phyloP scores from a whole-genome alignment of 1,140 invertebrate genomes.

The Mycetomoellerius zeteki region DNA sequence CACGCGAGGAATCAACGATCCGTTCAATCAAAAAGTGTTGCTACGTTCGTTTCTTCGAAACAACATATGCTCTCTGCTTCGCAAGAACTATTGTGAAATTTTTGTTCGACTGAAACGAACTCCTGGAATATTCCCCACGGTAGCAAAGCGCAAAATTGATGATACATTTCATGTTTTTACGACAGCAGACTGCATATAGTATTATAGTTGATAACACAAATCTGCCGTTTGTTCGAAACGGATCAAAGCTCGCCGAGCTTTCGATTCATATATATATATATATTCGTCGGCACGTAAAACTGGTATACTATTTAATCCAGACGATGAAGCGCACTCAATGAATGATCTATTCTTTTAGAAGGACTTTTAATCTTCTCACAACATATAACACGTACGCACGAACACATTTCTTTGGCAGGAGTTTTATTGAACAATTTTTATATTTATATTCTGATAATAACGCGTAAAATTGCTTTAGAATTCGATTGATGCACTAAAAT shows the following conservation, averaged over 20 bases:
- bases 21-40: slow-evolving; percentile 33
- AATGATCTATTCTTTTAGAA: not conserved
- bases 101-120: not conserved
- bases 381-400: too few species aligned
- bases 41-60: slow-evolving; percentile 22
- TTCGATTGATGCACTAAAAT: not conserved
- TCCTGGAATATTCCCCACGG: not conserved
- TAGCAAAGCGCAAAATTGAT: not conserved
- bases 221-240: not conserved
- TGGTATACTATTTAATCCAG: slow-evolving; percentile 27
- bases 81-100: slow-evolving; percentile 9
- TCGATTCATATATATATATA: not conserved
- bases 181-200: not conserved
- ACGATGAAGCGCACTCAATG: not conserved
- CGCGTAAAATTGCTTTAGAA: not conserved
- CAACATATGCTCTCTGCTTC: not conserved
- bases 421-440: not conserved
- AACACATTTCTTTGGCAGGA: not conserved
- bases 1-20: slow-evolving; percentile 36
- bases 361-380: not conserved
- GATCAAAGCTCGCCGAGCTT: not conserved
- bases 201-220: not conserved
- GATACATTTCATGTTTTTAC: not conserved
- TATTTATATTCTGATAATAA: not conserved
- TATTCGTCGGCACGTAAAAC: not conserved